Percentiles rank a stretch among this genome's conserved stretches.
Conservation (phyloP, 2,888 invertebrate species). For the Scelioninae gen. 2 region DNA sequence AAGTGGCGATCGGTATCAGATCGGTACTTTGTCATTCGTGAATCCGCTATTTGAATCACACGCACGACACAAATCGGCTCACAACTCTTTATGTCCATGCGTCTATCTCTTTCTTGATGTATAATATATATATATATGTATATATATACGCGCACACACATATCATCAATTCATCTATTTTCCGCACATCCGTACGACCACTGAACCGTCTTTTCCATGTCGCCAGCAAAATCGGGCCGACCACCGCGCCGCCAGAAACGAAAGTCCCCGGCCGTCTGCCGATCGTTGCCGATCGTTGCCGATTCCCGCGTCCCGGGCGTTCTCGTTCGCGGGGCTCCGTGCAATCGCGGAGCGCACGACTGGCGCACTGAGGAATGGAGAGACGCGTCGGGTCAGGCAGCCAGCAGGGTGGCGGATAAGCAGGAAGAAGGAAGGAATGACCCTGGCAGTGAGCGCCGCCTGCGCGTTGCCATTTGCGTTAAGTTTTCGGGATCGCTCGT, state of each 20-base stretch:
- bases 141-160: slow-evolving; percentile 38
- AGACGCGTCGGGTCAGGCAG: slow-evolving; percentile 54
- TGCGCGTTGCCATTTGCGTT: slow-evolving; percentile 70
- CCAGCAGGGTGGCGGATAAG: slow-evolving; percentile 57
- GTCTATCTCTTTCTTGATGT: too few species aligned
- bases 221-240: neutral
- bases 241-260: neutral
- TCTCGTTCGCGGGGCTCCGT: slow-evolving; percentile 35
- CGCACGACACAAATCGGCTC: slow-evolving; percentile 39
- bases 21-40: slow-evolving; percentile 51
- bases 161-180: slow-evolving; percentile 58
- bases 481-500: slow-evolving; percentile 56
- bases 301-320: neutral
- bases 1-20: slow-evolving; percentile 24
- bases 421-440: slow-evolving; percentile 65
- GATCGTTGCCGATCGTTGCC: slow-evolving; percentile 21
- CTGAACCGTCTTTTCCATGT: slow-evolving; percentile 10
- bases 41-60: slow-evolving; percentile 53
- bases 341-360: slow-evolving; percentile 57
- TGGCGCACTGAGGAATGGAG: slow-evolving; percentile 60
- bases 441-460: slow-evolving; percentile 75
- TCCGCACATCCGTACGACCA: slow-evolving; percentile 54
- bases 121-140: too few species aligned
- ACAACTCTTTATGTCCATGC: too few species aligned
- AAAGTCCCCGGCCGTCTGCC: neutral